Base-by-base conservation (phyloP, 2,113 vertebrate species). In the Anser brachyrhynchus region DNA sequence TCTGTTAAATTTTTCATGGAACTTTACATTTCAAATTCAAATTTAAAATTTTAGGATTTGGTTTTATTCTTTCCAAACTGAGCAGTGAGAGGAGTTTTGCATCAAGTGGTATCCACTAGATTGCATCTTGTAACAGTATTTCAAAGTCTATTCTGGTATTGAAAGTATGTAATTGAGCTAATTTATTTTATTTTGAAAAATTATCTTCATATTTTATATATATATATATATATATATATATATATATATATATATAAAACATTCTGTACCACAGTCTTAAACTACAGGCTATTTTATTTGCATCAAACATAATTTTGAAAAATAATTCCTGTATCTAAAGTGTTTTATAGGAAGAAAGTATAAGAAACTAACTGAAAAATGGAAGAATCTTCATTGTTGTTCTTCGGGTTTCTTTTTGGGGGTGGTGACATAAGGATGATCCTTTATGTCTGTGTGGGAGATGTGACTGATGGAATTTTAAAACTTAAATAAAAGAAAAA, bases 131-230 rank as follows among this genome's bases (percentile, higher is more conserved):
- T 55, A 64, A 23, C 11, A 14, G 15, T 18, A 33, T 16, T 66
- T 75, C 71, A 49, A 62, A 83, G 9, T 15, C 82, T 6, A 4
- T 51, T 29, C 6, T 51, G 41, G 41, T 44, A 46, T 44, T 23
- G 37, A 33, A 44, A 46, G 43, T 58, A 44, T 3, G 13, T 29
- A 22, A 44, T 35, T 1, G 3, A 73, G 19, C 21, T 64, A 12
- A 28, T 15, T 35, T 51, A 35, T 29, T 28, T 5, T 22, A 37
- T 28, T 31, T 55, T 55, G 25, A 23, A 73, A 92, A 62, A n/a
- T 16, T 5, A 28, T 2, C 2, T 73, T 79, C 1, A 3, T 29
- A 5, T 25, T 43, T 49, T n/a, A n/a, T n/a, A n/a, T n/a, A n/a
- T n/a, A n/a, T n/a, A n/a, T n/a, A n/a, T n/a, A n/a, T n/a, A n/a